Evolutionary conservation across 92 coral and sea anemone genomes (phyloP), one percentile per base, ranked within the genome.

Genomic region (Umimayanthus kanabou): DNA sequence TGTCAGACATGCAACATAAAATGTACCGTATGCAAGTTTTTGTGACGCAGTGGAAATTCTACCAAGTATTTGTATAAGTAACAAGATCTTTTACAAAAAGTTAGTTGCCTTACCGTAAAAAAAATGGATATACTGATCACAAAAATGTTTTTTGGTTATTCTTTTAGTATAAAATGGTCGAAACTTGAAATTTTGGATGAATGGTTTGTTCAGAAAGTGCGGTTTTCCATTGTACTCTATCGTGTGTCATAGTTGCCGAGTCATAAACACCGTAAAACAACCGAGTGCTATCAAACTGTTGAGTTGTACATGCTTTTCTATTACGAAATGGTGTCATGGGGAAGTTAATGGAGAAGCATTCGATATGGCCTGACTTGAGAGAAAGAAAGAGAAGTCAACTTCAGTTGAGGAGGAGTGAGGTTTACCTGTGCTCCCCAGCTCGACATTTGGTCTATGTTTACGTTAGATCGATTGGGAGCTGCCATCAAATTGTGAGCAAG

Each of bases 11-110:
- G 49, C 23, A 16, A 37, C 39, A 65, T 26, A 65, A 30, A 11
- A 26, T 49, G 22, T 82, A 69, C 76, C 25, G 30, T n/a, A 82
- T 40, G 42, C n/a, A 70, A 67, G 28, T 29, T 82, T n/a, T 82
- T 43, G 77, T 82, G 86, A 82, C 86, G 86, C 86, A 82, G 76
- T 82, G 23, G 39, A 69, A 82, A 82, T 82, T 79, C 74, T 82
- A 49, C 40, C 13, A 69, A 43, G 64, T n/a, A 82, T 43, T 53
- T 70, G 45, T 33, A 14, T 70, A 64, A 67, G 58, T 37, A 42
- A 66, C 76, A 16, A 70, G 25, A 20, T 57, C 20, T 39, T 39
- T 4, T 29, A 3, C n/a, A 18, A 25, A 33, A 42, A 67, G 11
- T 82, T 33, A 42, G 37, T 43, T 26, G 39, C 50, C 25, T 22